Evolutionary conservation across 1,140 invertebrate genomes (phyloP), one percentile per base, ranked within the genome.

Genomic region (Pogonomyrmex barbatus): DNA sequence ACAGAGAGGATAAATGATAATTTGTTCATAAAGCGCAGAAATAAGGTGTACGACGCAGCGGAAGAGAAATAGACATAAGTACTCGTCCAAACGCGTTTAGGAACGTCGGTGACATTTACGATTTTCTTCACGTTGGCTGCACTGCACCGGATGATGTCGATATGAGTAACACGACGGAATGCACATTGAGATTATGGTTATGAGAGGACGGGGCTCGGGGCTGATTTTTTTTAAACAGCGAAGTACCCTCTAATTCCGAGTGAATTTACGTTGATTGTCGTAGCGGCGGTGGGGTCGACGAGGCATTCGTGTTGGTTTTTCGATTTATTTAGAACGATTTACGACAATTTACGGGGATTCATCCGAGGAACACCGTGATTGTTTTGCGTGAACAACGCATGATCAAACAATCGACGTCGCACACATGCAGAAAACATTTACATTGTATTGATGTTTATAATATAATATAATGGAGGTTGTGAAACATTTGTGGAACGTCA

Each of bases 401-500:
- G 17, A 67, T 42, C 14, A 10, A 17, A 47, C 3, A 33, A 33
- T 17, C 12, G 12, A 50, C 9, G 33, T 39, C 12, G 10, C 10
- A 30, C 14, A 68, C 2, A 8, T 24, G 24, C 24, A 24, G 30
- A 65, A 65, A 30, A 42, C 12, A 36, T 65, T 42, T n/a, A n/a
- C n/a, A n/a, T n/a, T 79, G 1, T 0, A 0, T 14, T 4, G 17
- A 36, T n/a, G 5, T 14, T 30, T 36, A 82, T 17, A 77, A 78
- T 10, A n/a, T 24, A 24, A 24, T 24, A 47, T 86, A 2, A 93
- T 93, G 91, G 90, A 92, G 56, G 90, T 73, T 10, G 65, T 93
- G 63, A 81, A 82, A 33, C 93, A 93, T 86, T 86, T 93, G 42
- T 92, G 91, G 91, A 93, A 93, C 65, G 83, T 91, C 9, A 92